These are phyloP conservation scores for Corydoras maculifer DNA, from an alignment of 2,113 vertebrate genomes.

Conservation along the genomic window DNA sequence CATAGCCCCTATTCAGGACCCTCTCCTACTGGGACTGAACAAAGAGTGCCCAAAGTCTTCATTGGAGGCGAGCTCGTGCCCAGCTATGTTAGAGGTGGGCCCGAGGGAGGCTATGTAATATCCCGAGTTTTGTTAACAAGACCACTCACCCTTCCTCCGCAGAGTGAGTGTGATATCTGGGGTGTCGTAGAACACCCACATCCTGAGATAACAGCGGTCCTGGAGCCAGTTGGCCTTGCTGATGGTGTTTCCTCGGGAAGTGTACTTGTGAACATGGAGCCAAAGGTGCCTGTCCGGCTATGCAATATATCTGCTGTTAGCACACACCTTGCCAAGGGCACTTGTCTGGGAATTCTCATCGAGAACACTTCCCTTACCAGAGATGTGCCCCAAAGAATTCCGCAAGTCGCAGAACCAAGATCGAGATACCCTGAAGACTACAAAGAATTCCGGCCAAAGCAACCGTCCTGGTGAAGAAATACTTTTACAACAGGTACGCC, in stretches of 20 bases:
- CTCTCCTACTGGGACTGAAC: conserved; percentile 31
- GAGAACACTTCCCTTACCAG: conserved; percentile 1
- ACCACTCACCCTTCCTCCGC: conserved; percentile 1
- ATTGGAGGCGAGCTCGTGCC: conserved; percentile 19
- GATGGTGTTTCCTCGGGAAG: conserved; percentile 22
- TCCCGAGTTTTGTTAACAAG: neutral
- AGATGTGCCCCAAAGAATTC: neutral
- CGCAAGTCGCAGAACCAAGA: no score
- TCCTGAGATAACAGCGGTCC: conserved; percentile 19
- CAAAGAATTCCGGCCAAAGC: no score
- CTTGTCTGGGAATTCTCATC: conserved; percentile 29
- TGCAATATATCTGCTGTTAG: conserved; percentile 26
- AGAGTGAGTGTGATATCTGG: conserved; percentile 22
- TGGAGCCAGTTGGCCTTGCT: conserved; percentile 14
- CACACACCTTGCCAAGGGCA: neutral
- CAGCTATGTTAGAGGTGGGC: neutral
- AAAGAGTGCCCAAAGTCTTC: conserved; percentile 19
- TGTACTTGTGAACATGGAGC: conserved; percentile 22
- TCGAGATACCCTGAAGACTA: no score
- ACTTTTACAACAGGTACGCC: no score
- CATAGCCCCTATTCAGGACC: conserved; percentile 24
- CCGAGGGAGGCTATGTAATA: conserved; percentile 12
- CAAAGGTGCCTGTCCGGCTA: conserved; percentile 11
- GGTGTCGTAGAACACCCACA: conserved; percentile 24
- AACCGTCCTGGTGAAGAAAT: no score